Conservation (phyloP, 2,888 invertebrate species). For the Leistus spinibarbis region DNA sequence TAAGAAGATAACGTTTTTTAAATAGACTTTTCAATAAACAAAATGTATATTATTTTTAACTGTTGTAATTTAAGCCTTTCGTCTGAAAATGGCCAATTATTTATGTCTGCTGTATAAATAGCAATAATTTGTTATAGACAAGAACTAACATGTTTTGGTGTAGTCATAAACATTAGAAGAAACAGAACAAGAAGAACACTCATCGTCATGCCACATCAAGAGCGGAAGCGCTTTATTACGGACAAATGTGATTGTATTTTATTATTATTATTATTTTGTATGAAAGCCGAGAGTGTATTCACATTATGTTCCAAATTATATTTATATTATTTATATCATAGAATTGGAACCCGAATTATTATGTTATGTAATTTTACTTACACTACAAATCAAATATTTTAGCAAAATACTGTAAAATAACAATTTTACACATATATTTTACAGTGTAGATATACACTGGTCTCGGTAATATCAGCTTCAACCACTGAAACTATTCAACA, state of each 20-base stretch:
- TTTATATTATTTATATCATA: too few relatives aligned
- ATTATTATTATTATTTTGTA: constrained; percentile 1
- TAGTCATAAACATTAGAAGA: constrained; percentile 13
- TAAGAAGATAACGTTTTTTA: constrained; percentile 19
- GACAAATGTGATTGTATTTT: constrained; percentile 21
- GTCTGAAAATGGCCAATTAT: constrained; percentile 2
- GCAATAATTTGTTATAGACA: constrained; percentile 34
- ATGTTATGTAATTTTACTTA: background rate
- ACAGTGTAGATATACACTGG: too few relatives aligned
- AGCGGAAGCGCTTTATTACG: constrained; percentile 3
- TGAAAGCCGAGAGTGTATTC: background rate
- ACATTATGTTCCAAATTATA: background rate
- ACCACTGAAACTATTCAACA: too few relatives aligned
- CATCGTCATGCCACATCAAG: constrained; percentile 15
- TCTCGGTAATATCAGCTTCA: too few relatives aligned
- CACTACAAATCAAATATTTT: too few relatives aligned
- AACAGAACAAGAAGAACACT: too few relatives aligned
- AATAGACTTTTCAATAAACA: constrained; percentile 7
- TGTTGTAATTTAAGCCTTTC: constrained; percentile 20
- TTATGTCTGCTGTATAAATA: constrained; percentile 28
- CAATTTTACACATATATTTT: too few relatives aligned
- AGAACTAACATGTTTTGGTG: constrained; percentile 6
- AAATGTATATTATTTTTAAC: constrained; percentile 11
- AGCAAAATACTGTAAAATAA: too few relatives aligned
- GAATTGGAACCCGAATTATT: too few relatives aligned